These are phyloP conservation scores for Drosophila persimilis DNA, from an alignment of 1,140 invertebrate species.

Conservation along the genomic window DNA sequence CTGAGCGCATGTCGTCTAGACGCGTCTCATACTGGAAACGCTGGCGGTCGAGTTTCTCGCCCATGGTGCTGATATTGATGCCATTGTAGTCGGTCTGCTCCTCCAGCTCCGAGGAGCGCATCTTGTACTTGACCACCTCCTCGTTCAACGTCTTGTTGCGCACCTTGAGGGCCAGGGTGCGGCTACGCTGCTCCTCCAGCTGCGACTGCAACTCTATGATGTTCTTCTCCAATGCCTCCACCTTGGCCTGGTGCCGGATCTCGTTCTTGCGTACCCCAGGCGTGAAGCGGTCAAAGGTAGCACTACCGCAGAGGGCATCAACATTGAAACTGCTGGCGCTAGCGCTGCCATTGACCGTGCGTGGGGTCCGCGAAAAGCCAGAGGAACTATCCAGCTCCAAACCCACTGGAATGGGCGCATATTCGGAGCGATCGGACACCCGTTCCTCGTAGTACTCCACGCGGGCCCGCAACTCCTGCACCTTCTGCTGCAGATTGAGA, in stretches of 20 bases:
- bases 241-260: conserved; percentile 83
- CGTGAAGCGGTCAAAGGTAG: conserved; percentile 67
- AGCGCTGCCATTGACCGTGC: conserved; percentile 18
- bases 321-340: conserved; percentile 30
- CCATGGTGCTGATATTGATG: conserved; percentile 57
- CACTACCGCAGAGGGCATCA: conserved; percentile 52
- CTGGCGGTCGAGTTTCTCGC: conserved; percentile 66
- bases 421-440: conserved; percentile 47
- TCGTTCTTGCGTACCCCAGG: conserved; percentile 74
- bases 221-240: conserved; percentile 85
- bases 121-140: conserved; percentile 67
- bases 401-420: conserved; percentile 48
- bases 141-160: conserved; percentile 79
- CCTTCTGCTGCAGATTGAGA: conserved; percentile 86
- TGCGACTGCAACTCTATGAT: conserved; percentile 83
- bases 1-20: conserved; percentile 84
- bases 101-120: conserved; percentile 53
- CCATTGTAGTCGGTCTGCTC: conserved; percentile 69
- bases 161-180: conserved; percentile 70
- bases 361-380: conserved; percentile 7
- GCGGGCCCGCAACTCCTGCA: conserved; percentile 86
- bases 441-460: conserved; percentile 82
- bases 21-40: conserved; percentile 65
- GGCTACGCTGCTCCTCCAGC: conserved; percentile 81
- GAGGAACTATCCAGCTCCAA: conserved; percentile 39